These are phyloP conservation scores for Idaea biselata DNA, from an alignment of 2,888 invertebrate species.

Conservation along the genomic window DNA sequence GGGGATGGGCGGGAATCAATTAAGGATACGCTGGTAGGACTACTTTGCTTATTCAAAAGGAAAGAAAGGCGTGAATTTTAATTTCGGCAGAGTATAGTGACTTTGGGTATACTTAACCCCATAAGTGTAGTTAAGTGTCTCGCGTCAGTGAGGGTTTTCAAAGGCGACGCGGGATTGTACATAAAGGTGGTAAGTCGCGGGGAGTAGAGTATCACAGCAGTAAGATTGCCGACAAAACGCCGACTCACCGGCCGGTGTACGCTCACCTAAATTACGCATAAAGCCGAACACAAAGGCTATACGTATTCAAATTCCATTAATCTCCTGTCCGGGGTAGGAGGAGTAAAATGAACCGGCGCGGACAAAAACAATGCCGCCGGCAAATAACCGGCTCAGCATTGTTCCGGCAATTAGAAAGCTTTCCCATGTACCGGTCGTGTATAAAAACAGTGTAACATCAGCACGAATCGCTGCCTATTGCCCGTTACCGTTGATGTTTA, in stretches of 20 bases:
- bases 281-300: constrained; percentile 79
- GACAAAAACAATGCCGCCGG: constrained; percentile 81
- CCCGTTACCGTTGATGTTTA: constrained; percentile 80
- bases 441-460: constrained; percentile 80
- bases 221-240: constrained; percentile 68
- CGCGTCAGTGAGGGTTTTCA: constrained; percentile 18
- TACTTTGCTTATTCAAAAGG: constrained; percentile 6
- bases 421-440: constrained; percentile 80
- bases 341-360: constrained; percentile 78
- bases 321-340: constrained; percentile 73
- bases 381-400: constrained; percentile 81
- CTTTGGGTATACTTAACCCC: constrained; percentile 6
- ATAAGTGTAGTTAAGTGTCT: constrained; percentile 11
- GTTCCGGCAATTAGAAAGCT: constrained; percentile 82
- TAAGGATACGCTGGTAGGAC: constrained; percentile 16
- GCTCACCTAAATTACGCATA: constrained; percentile 76
- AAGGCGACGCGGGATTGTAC: constrained; percentile 52
- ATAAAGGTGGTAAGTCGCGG: constrained; percentile 41
- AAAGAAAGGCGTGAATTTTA: constrained; percentile 23
- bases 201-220: constrained; percentile 38
- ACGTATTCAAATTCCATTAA: constrained; percentile 81
- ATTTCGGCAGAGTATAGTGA: constrained; percentile 14
- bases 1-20: constrained; percentile 33
- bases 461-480: constrained; percentile 79
- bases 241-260: constrained; percentile 73